phyloP scores from a whole-genome alignment of 1,140 invertebrate genomes.

The Goniozus legneri region DNA sequence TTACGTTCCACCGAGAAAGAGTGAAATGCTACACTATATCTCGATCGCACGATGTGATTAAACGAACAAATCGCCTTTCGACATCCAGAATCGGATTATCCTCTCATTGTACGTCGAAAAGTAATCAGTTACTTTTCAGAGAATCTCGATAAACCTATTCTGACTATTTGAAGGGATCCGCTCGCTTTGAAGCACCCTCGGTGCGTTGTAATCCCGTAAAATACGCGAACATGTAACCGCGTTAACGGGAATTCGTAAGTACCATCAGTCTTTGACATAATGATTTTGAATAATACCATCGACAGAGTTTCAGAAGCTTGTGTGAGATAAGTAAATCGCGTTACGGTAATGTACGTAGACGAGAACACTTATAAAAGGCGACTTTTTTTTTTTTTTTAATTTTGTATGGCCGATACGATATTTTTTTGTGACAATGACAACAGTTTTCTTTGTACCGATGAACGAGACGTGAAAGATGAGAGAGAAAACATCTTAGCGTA shows the following conservation, averaged over 20 bases:
- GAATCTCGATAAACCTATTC: no score
- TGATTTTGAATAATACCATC: slow-evolving; percentile 28
- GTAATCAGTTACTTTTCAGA: background rate
- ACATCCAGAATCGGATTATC: no score
- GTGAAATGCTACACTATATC: slow-evolving; percentile 19
- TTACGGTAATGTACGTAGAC: slow-evolving; percentile 14
- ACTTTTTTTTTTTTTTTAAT: no score
- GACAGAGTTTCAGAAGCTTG: slow-evolving; percentile 29
- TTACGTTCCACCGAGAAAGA: slow-evolving; percentile 24
- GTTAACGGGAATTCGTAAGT: slow-evolving; percentile 28
- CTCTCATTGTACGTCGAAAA: no score
- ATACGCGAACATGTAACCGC: no score
- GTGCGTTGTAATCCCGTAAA: no score
- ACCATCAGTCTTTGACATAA: slow-evolving; percentile 44
- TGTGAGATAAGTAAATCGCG: slow-evolving; percentile 21
- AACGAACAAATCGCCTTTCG: slow-evolving; percentile 22
- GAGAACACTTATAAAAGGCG: slow-evolving; percentile 24
- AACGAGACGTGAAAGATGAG: background rate
- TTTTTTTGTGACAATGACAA: no score
- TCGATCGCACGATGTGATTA: slow-evolving; percentile 27
- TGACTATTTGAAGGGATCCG: no score
- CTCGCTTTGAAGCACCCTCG: no score
- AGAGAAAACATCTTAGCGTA: slow-evolving; percentile 5
- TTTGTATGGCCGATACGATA: no score
- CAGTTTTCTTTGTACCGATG: slow-evolving; percentile 2